Evolutionary conservation across 2,888 invertebrate genomes (phyloP), one percentile per base, ranked within the genome.

Genomic region (Morpho helenor): DNA sequence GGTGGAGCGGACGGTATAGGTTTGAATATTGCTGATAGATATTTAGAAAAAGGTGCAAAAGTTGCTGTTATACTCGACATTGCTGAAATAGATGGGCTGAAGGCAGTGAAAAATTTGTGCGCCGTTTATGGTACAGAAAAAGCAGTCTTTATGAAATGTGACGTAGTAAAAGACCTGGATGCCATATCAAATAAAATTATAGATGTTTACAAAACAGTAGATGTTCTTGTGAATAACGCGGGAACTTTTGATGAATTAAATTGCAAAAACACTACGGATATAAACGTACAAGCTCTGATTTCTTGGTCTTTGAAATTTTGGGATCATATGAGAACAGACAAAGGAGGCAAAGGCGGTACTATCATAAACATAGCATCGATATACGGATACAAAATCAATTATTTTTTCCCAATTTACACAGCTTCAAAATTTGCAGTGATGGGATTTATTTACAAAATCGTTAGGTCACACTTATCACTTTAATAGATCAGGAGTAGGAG

Each of bases 321-420:
- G 72, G 84, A 93, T 56, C 87, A 91, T 70, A 91, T 93, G 91
- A 84, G 92, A 9, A 87, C 78, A 51, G 86, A 92, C 61, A 88
- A 83, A 54, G 87, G 91, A 0, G 92, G 92, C 0, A 76, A 80
- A 42, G 94, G 94, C 7, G 94, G 94, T 1, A 89, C 91, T 0
- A 91, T 94, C 51, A 84, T 94, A n/a, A 94, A 95, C 72, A 81
- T 94, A 23, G 88, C 93, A 1, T 94, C 94, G 0, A 90, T 92
- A 23, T 88, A 92, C 60, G 94, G 93, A 0, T 83, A 89, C 48
- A 80, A 84, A 66, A 77, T 91, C 0, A 79, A 89, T 47, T 87
- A 87, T 39, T 90, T 83, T 41, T 70, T 87, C n/a, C 93, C 93
- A 0, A 77, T 92, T 10, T 93, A 93, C 71, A 90, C 91, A 31